A percentile compares a stretch with the other conserved stretches of the same genome.
These are phyloP conservation scores for Cirrhinus molitorella DNA, from an alignment of 2,797 vertebrate genomes.

Conservation along the genomic window DNA sequence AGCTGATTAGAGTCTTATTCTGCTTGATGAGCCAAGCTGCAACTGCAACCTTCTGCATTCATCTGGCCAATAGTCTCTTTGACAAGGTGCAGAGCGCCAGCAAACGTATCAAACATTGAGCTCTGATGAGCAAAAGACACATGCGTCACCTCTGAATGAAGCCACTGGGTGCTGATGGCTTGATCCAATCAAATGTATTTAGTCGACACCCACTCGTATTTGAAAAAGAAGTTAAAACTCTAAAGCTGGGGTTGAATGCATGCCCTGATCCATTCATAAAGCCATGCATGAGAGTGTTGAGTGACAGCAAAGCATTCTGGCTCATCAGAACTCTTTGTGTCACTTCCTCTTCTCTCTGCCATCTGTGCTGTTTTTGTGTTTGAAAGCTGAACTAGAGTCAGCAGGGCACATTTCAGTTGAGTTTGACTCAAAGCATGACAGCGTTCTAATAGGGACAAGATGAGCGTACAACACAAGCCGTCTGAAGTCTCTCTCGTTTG, in stretches of 20 bases:
- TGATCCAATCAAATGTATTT: constrained; percentile 75
- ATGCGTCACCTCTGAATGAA: constrained; percentile 33
- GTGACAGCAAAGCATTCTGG: constrained; percentile 74
- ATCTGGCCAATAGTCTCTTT: constrained; percentile 30
- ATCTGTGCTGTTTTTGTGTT: constrained; percentile 70
- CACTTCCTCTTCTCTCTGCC: constrained; percentile 71
- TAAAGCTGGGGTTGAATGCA: constrained; percentile 44
- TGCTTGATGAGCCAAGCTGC: constrained; percentile 13
- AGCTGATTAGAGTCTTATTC: constrained; percentile 40
- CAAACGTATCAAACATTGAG: constrained; percentile 29
- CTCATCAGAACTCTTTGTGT: constrained; percentile 82
- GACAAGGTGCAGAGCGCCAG: constrained; percentile 53
- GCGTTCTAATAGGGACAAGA: constrained; percentile 35
- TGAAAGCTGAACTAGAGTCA: constrained; percentile 48
- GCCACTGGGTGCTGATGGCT: constrained; percentile 61
- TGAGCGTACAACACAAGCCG: background rate
- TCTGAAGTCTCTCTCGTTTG: background rate
- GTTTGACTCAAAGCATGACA: constrained; percentile 36
- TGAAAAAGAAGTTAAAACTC: constrained; percentile 69
- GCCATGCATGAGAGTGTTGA: constrained; percentile 67
- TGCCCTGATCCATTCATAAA: constrained; percentile 70
- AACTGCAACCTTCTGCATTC: constrained; percentile 29
- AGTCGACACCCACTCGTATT: constrained; percentile 69
- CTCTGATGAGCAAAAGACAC: constrained; percentile 29
- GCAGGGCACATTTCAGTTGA: constrained; percentile 42